Evolutionary conservation across 2,797 vertebrate genomes (phyloP).

Genomic region (Oryzias dopingdopingensis): DNA sequence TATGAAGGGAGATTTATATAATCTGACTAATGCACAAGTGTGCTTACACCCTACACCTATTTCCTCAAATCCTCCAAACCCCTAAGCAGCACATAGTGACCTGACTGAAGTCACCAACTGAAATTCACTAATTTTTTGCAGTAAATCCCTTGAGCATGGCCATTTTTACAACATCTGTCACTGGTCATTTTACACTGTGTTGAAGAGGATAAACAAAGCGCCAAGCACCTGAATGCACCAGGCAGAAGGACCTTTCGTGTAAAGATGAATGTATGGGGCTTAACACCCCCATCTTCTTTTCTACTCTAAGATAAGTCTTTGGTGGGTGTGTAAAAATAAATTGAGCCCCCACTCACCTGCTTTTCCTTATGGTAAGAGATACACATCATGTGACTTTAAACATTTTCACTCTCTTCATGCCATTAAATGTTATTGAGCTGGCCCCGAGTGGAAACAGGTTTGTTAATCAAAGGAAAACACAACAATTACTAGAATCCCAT

Average conservation of each 20-base stretch:
- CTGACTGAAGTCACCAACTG: slow-evolving; percentile 4
- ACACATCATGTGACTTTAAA: slow-evolving; percentile 22
- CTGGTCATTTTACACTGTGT: slow-evolving; percentile 25
- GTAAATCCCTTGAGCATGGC: not conserved
- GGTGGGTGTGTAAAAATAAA: slow-evolving; percentile 26
- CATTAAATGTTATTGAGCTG: slow-evolving; percentile 53
- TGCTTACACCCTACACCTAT: slow-evolving; percentile 9
- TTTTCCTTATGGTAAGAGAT: not conserved
- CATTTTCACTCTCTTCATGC: slow-evolving; percentile 30
- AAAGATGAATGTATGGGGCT: slow-evolving; percentile 10
- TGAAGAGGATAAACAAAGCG: slow-evolving; percentile 33
- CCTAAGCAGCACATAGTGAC: slow-evolving; percentile 11
- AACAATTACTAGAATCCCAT: slow-evolving; percentile 80
- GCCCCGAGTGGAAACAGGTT: slow-evolving; percentile 67
- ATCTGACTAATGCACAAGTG: slow-evolving; percentile 13
- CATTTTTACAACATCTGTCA: slow-evolving; percentile 26
- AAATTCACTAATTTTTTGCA: not conserved
- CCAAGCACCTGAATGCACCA: slow-evolving; percentile 29
- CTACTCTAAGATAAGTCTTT: slow-evolving; percentile 13
- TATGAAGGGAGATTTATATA: slow-evolving; percentile 10
- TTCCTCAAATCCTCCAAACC: slow-evolving; percentile 14
- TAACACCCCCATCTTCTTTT: slow-evolving; percentile 14
- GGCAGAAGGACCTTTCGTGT: slow-evolving; percentile 17
- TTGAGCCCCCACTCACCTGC: slow-evolving; percentile 4
- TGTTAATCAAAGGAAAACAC: slow-evolving; percentile 76